phyloP scores from a whole-genome alignment of 1,140 invertebrate species.

The Bilobella aurantiaca region DNA sequence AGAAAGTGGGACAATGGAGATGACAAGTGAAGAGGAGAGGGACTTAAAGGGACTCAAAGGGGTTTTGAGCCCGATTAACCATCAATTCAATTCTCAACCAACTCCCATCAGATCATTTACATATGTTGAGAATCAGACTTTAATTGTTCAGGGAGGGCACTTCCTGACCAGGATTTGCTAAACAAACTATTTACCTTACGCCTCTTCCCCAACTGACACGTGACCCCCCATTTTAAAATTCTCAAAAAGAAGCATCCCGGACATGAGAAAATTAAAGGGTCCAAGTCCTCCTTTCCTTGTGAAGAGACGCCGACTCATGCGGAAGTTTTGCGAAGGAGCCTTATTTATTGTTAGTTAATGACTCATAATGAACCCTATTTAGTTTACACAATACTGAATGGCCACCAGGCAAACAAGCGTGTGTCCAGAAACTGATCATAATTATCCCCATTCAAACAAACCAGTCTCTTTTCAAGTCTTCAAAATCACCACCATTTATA shows the following conservation, averaged over 20 bases:
- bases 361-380: slow-evolving; percentile 1
- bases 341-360: slow-evolving; percentile 4
- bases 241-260: background rate
- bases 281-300: background rate
- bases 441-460: too few species aligned
- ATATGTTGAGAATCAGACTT: slow-evolving; percentile 2
- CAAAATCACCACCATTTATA: too few species aligned
- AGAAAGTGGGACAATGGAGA: background rate
- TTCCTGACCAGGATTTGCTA: background rate
- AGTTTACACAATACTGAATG: background rate
- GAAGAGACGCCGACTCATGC: background rate
- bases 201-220: background rate
- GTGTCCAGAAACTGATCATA: too few species aligned
- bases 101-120: background rate
- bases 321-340: background rate
- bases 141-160: slow-evolving; percentile 3
- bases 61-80: background rate
- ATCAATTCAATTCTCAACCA: background rate
- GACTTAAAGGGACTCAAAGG: background rate
- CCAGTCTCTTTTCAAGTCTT: too few species aligned
- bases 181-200: slow-evolving; percentile 7
- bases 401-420: background rate
- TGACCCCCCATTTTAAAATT: background rate
- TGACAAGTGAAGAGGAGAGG: background rate
- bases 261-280: slow-evolving; percentile 1